Percentiles rank a stretch among this genome's conserved stretches.
phyloP scores from a whole-genome alignment of 1,140 invertebrate species.

The Pachypeltis micranthus region DNA sequence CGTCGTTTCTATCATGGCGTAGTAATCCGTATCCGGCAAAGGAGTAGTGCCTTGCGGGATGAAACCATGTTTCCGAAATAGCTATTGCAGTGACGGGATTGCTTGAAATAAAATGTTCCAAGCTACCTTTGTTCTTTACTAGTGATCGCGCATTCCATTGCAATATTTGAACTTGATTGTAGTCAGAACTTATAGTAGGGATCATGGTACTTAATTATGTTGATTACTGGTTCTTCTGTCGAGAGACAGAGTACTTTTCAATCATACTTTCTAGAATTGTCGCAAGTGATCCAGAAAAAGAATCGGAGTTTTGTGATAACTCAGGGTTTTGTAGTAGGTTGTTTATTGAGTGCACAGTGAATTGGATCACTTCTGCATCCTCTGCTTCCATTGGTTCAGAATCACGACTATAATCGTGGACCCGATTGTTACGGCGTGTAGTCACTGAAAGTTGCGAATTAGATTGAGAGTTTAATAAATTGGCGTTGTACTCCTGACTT shows the following conservation, averaged over 20 bases:
- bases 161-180: neutral
- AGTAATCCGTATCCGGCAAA: neutral
- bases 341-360: neutral
- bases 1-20: neutral
- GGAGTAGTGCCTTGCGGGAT: neutral
- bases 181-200: neutral
- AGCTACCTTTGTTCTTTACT: neutral
- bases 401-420: neutral
- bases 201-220: neutral
- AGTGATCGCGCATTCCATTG: neutral
- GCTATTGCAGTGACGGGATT: neutral
- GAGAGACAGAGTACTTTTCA: neutral
- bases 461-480: neutral
- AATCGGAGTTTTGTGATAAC: neutral
- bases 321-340: neutral
- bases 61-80: neutral
- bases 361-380: neutral
- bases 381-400: neutral
- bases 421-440: neutral
- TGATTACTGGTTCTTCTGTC: neutral
- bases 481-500: neutral
- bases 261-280: neutral
- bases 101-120: neutral
- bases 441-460: neutral
- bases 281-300: neutral